phyloP scores from a whole-genome alignment of 2,113 vertebrate species.

The Pollachius pollachius region DNA sequence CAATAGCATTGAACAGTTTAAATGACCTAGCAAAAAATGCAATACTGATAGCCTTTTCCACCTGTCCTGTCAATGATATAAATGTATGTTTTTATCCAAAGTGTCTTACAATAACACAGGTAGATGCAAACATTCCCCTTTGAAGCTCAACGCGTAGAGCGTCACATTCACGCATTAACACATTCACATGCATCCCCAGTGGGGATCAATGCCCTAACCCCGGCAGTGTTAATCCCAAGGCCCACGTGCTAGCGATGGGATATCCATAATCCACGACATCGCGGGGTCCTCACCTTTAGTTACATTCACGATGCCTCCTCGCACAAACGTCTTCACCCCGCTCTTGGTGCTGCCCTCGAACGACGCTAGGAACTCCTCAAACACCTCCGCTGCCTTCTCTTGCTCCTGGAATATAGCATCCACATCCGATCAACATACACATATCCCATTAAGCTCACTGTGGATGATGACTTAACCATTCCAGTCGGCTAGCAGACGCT shows the following conservation, averaged over 20 bases:
- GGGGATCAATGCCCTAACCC: background rate
- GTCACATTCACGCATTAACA: too few species aligned
- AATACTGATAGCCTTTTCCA: too few species aligned
- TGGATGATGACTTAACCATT: background rate
- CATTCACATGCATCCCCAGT: background rate
- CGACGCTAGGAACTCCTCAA: constrained; percentile 79
- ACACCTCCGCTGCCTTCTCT: constrained; percentile 80
- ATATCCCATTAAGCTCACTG: background rate
- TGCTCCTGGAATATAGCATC: constrained; percentile 62
- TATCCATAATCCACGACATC: too few species aligned
- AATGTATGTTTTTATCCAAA: background rate
- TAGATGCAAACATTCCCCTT: too few species aligned
- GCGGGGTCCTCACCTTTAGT: constrained; percentile 68
- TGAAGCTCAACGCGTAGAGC: too few species aligned
- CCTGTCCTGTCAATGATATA: too few species aligned
- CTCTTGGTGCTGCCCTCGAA: constrained; percentile 75
- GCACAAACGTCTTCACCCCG: constrained; percentile 78
- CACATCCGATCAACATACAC: background rate
- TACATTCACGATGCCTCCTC: constrained; percentile 78
- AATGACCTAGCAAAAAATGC: too few species aligned
- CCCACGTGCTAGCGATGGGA: too few species aligned
- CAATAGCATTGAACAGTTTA: too few species aligned
- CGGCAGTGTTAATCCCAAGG: too few species aligned
- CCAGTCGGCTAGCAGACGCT: background rate
- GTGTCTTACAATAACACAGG: background rate